These are phyloP conservation scores for Mallateleia sp. DNA, from an alignment of 2,888 invertebrate species.

Conservation along the genomic window DNA sequence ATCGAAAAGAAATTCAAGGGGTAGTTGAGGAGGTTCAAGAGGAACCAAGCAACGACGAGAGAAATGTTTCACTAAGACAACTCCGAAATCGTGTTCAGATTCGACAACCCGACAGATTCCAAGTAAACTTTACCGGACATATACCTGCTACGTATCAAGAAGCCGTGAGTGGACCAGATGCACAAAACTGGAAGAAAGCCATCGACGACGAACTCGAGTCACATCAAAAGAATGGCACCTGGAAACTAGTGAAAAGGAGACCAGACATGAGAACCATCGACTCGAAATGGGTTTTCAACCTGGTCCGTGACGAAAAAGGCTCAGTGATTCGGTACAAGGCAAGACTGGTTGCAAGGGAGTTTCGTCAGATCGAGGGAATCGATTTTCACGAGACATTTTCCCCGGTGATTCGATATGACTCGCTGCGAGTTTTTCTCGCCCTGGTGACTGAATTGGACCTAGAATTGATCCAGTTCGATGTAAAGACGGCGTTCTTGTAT, in stretches of 20 bases:
- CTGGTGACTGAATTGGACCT: slow-evolving; percentile 61
- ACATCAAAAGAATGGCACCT: slow-evolving; percentile 4
- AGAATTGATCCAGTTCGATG: slow-evolving; percentile 65
- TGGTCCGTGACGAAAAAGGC: neutral
- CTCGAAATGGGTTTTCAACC: slow-evolving; percentile 34
- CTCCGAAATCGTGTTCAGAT: neutral
- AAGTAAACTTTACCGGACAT: neutral
- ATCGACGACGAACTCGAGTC: slow-evolving; percentile 11
- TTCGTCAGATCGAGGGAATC: slow-evolving; percentile 8
- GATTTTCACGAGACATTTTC: slow-evolving; percentile 36
- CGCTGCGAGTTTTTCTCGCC: slow-evolving; percentile 38
- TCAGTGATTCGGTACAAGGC: slow-evolving; percentile 4
- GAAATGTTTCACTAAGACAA: neutral
- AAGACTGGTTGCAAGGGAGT: slow-evolving; percentile 11
- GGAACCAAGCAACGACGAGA: neutral
- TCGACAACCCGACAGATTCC: neutral
- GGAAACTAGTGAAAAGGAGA: neutral
- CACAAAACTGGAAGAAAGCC: slow-evolving; percentile 1
- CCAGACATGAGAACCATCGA: neutral
- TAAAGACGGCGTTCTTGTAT: slow-evolving; percentile 73
- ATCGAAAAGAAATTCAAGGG: neutral
- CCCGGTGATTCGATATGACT: slow-evolving; percentile 25
- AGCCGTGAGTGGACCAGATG: neutral
- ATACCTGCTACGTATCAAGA: neutral
- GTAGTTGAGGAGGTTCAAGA: neutral